Base-by-base conservation (phyloP, 1,140 invertebrate species). In the Nixonia krombeini region DNA sequence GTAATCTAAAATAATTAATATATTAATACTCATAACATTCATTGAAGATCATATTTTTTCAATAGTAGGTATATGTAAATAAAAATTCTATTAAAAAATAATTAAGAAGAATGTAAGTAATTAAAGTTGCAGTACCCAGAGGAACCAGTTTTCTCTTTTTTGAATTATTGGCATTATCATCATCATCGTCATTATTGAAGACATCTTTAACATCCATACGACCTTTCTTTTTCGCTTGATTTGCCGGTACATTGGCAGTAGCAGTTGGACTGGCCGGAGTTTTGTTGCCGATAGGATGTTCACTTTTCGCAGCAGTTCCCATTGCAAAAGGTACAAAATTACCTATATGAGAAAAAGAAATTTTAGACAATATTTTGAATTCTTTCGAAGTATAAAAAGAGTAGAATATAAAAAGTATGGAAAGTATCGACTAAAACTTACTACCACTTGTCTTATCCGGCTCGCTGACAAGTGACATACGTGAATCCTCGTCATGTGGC, bases 131-230 rank as follows among this genome's bases (percentile, higher is more conserved):
- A 70, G n/a, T 78, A 92, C 91, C 92, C 73, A 95, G 82, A 67
- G 93, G 93, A 76, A 95, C 92, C 40, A 96, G 86, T 87, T 95
- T 95, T 69, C 94, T 86, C 86, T 94, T 93, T 76, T 93, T 94
- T 33, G 87, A 79, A 63, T 86, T 86, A 68, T 86, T 89, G 37
- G 82, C 79, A 64, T 88, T 89, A 41, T 93, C 91, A 65, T 94
- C 92, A 74, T 95, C 94, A 68, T 97, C 94, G 67, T 95, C 94
- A 53, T 92, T 93, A 82, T 96, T 96, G 75, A 97, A 97, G 1
- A 96, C 94, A 72, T 96, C 94, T 49, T 93, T 92, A 0, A 96
- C 89, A 59, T 95, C 93, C 13, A 94, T 87, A 72, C 92, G 93
- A 71, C 92, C 92, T 68, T 92, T 91, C 71, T 90, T 91, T 41